A percentile compares a stretch with the other conserved stretches of the same genome.
These are phyloP conservation scores for Engraulis encrasicolus DNA, from an alignment of 2,113 vertebrate genomes.

Conservation along the genomic window DNA sequence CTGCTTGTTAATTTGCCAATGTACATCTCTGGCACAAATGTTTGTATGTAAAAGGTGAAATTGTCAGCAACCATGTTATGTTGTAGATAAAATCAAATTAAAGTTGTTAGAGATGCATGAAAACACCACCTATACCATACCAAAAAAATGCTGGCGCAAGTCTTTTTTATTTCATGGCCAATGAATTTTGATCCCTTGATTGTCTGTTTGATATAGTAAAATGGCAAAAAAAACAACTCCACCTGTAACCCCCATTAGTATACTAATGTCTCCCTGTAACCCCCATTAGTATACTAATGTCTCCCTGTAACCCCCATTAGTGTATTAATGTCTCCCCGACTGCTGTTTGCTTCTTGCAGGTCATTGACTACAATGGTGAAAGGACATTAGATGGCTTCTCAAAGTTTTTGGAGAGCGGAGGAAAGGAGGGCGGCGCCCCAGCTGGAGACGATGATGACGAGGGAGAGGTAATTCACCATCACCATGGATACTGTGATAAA, in stretches of 20 bases:
- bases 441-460: slow-evolving; percentile 78
- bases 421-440: slow-evolving; percentile 86
- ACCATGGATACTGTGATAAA: background rate
- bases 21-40: no score
- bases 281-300: no score
- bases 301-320: background rate
- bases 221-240: no score
- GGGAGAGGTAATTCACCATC: slow-evolving; percentile 75
- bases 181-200: background rate
- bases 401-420: slow-evolving; percentile 95
- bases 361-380: slow-evolving; percentile 96
- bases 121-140: no score
- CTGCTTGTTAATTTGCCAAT: no score
- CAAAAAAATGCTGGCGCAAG: no score
- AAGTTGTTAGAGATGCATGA: no score
- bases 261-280: no score
- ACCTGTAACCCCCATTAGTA: no score
- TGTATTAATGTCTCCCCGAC: background rate
- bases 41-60: no score
- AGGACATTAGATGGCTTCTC: slow-evolving; percentile 93
- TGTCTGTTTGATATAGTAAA: background rate
- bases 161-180: background rate
- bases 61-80: no score
- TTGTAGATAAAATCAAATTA: no score
- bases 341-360: slow-evolving; percentile 65